phyloP scores from a whole-genome alignment of 2,797 vertebrate genomes.

The Halcyon leucocephala region DNA sequence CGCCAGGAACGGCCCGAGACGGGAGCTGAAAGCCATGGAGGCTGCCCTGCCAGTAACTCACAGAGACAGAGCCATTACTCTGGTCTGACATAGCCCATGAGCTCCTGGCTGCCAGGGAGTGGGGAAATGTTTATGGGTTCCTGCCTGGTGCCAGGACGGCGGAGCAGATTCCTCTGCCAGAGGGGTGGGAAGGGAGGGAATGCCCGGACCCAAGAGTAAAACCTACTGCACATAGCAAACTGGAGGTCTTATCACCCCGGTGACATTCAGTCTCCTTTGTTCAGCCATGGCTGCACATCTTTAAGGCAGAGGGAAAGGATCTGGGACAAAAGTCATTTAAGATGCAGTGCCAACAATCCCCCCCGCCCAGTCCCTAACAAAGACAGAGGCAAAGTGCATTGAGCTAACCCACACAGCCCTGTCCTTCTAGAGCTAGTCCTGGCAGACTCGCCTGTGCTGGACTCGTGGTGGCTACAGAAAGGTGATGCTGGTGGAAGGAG shows the following conservation, averaged over 20 bases:
- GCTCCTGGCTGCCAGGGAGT: background rate
- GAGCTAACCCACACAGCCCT: background rate
- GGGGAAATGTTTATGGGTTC: background rate
- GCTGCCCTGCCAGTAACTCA: slow-evolving; percentile 14
- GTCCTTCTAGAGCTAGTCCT: background rate
- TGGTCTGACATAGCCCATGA: background rate
- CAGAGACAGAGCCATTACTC: background rate
- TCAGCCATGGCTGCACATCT: fast-evolving
- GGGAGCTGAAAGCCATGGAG: background rate
- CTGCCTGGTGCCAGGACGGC: background rate
- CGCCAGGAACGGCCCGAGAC: background rate
- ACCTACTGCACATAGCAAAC: background rate
- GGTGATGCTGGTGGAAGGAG: background rate
- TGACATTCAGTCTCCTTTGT: background rate
- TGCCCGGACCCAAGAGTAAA: background rate
- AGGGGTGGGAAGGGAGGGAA: background rate
- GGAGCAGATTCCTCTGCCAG: background rate
- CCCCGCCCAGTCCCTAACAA: background rate
- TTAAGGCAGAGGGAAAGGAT: background rate
- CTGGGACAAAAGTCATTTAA: background rate
- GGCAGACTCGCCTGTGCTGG: background rate
- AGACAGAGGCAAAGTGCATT: background rate
- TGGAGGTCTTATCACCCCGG: background rate
- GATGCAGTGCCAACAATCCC: background rate
- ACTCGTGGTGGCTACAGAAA: background rate